Conservation (phyloP, 2,113 vertebrate species). For the Nansenia antarctica region DNA sequence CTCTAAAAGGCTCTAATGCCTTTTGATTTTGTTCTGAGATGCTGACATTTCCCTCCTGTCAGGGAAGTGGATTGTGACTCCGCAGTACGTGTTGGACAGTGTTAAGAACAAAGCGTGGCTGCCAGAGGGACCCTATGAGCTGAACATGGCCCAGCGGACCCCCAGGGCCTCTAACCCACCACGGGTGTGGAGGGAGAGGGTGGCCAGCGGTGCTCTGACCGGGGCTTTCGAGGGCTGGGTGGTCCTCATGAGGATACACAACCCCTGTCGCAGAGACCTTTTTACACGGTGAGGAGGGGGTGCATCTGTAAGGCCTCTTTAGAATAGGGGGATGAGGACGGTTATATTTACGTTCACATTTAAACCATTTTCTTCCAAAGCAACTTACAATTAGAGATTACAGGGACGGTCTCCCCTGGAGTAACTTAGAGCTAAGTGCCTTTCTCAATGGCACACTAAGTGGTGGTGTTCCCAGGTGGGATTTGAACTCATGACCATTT, state of each 20-base stretch:
- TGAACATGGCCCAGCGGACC: slow-evolving; percentile 61
- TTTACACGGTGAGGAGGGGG: slow-evolving; percentile 80
- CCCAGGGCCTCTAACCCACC: slow-evolving; percentile 52
- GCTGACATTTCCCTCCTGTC: slow-evolving; percentile 1
- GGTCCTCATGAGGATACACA: slow-evolving; percentile 84
- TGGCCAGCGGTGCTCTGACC: slow-evolving; percentile 69
- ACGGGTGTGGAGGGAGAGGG: slow-evolving; percentile 74
- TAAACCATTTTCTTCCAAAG: background rate
- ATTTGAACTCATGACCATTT: too few species aligned
- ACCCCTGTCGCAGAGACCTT: slow-evolving; percentile 71
- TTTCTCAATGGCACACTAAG: too few species aligned
- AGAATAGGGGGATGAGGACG: slow-evolving; percentile 74
- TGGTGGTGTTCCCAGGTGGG: too few species aligned
- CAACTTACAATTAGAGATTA: background rate
- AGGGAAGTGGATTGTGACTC: slow-evolving; percentile 96
- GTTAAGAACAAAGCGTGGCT: slow-evolving; percentile 88
- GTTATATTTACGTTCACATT: slow-evolving; percentile 15
- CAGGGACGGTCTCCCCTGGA: background rate
- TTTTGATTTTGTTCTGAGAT: slow-evolving; percentile 2
- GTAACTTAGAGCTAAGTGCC: slow-evolving; percentile 74
- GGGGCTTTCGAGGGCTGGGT: slow-evolving; percentile 94
- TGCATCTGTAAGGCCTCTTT: background rate
- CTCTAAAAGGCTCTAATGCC: background rate
- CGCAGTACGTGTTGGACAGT: slow-evolving; percentile 91
- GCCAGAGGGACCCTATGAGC: slow-evolving; percentile 87